Base-by-base conservation (phyloP, 2,797 vertebrate genomes). In the Enteromius argenteus region DNA sequence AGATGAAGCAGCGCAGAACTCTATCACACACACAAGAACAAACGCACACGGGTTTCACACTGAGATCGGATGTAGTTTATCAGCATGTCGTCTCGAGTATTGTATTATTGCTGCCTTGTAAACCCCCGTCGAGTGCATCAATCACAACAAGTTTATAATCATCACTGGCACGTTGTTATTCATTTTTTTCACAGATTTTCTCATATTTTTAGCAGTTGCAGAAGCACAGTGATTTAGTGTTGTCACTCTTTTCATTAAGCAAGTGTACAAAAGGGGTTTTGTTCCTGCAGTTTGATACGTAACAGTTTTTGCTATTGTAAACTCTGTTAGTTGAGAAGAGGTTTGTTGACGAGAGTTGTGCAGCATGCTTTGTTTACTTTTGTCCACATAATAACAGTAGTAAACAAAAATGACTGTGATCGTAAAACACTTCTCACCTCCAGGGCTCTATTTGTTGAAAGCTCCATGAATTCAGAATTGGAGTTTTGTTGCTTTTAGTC, bases 31-130 rank as follows among this genome's bases (percentile, higher is more conserved):
- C 66, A 68, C 64, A 4, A 80, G 37, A 80, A 80, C 77, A 81
- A 58, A 77, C 42, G 5, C 11, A 23, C 30, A 64, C 30, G n/a
- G 35, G 44, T 51, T 64, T 64, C 88, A 85, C 32, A 80, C 88
- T 89, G 88, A 75, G 86, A 85, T 66, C 62, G 71, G 73, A 85
- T 85, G 88, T 83, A 86, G 83, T 85, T 89, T 87, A 85, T 85
- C 86, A 85, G 88, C 88, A 79, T 85, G 88, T 35, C n/a, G 49
- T 79, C 77, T 85, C 74, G 49, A 81, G 39, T 86, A 74, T 86
- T 88, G 88, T 86, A 81, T 79, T 84, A 84, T 88, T 74, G 85
- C 80, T 44, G 67, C 27, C 35, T 6, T 85, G 80, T 79, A 84
- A 58, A 87, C 60, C 74, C 85, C 85, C 21, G 44, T 44, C 76